Conservation (phyloP, 2,888 invertebrate genomes). For the Drosophila limbata region DNA sequence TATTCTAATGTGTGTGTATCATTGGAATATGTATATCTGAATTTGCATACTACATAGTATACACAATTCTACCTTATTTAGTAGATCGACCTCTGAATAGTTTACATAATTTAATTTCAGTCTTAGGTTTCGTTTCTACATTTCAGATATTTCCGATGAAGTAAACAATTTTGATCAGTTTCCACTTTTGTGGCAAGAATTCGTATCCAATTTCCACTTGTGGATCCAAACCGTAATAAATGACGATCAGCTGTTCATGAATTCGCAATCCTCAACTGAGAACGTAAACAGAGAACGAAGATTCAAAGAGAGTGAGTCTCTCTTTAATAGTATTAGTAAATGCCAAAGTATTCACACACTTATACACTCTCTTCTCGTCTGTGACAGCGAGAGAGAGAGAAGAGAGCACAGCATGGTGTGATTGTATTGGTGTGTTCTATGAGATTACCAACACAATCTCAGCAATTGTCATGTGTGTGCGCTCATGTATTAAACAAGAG, state of each 20-base stretch:
- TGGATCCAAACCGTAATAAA: slow-evolving; percentile 4
- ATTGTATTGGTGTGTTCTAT: slow-evolving; percentile 40
- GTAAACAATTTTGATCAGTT: neutral
- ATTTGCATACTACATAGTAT: neutral
- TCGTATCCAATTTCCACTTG: neutral
- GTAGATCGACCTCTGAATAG: neutral
- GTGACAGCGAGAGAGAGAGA: slow-evolving; percentile 1
- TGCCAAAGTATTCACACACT: slow-evolving; percentile 3
- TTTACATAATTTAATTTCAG: neutral
- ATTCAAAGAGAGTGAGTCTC: slow-evolving; percentile 18
- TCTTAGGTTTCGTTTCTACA: neutral
- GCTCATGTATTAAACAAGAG: slow-evolving; percentile 39
- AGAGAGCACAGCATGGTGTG: slow-evolving; percentile 47
- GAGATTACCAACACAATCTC: slow-evolving; percentile 25
- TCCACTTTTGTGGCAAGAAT: neutral
- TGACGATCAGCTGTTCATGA: slow-evolving; percentile 14
- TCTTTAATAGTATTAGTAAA: slow-evolving; percentile 24
- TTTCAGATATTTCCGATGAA: slow-evolving; percentile 13
- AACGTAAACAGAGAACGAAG: slow-evolving; percentile 61
- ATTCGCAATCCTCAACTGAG: slow-evolving; percentile 2
- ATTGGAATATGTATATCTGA: neutral
- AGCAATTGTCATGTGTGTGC: slow-evolving; percentile 12
- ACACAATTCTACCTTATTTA: neutral
- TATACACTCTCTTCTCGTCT: neutral
- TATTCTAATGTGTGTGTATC: neutral